Evolutionary conservation across 2,113 vertebrate species (phyloP).

Genomic region (Sceloporus undulatus): DNA sequence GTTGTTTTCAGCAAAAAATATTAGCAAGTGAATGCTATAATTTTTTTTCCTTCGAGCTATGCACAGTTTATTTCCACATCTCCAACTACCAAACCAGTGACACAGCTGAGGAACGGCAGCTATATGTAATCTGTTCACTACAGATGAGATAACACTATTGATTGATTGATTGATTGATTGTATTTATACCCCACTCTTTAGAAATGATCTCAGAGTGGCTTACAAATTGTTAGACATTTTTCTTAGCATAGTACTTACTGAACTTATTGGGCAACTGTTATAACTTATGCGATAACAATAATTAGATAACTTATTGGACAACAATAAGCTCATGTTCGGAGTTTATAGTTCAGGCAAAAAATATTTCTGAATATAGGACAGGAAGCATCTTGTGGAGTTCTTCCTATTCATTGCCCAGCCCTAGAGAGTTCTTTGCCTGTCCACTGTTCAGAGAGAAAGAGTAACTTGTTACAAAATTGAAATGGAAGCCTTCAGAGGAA

Average conservation of each 20-base stretch:
- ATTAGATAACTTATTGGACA: no score
- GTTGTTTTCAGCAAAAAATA: not conserved
- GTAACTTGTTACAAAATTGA: not conserved
- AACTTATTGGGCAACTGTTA: no score
- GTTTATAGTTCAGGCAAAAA: not conserved
- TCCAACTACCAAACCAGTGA: not conserved
- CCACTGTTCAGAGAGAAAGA: not conserved
- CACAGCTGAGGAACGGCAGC: not conserved
- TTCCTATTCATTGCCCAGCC: not conserved
- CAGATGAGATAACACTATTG: not conserved
- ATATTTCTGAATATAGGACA: conserved; percentile 4
- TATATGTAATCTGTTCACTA: not conserved
- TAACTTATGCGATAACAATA: no score
- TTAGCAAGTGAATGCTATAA: not conserved
- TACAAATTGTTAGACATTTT: no score
- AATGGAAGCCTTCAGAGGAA: not conserved
- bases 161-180: not conserved
- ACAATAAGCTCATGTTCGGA: not conserved
- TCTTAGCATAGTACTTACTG: no score
- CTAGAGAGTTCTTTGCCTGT: no score
- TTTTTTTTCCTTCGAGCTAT: not conserved
- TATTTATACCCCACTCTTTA: no score
- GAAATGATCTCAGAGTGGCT: no score
- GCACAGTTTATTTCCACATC: not conserved
- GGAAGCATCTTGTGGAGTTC: not conserved